These are phyloP conservation scores for Zaprionus ghesquierei DNA, from an alignment of 1,140 invertebrate genomes.

Conservation along the genomic window DNA sequence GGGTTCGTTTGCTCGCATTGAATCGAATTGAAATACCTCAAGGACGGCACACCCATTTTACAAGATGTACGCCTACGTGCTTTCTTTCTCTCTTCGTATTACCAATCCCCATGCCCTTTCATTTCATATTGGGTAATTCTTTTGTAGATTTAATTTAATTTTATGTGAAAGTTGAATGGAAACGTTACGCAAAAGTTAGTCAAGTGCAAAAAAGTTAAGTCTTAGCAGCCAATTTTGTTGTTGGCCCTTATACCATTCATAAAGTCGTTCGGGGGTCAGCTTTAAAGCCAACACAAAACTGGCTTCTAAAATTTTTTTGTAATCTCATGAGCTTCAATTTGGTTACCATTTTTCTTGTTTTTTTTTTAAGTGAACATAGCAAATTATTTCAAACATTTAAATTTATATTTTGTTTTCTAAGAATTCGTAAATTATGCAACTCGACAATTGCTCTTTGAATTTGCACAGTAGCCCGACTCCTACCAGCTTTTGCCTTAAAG, in stretches of 20 bases:
- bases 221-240: slow-evolving; percentile 49
- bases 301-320: slow-evolving; percentile 25
- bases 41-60: background rate
- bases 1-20: slow-evolving; percentile 49
- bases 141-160: slow-evolving; percentile 2
- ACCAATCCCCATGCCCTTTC: slow-evolving; percentile 72
- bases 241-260: slow-evolving; percentile 19
- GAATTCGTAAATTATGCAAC: slow-evolving; percentile 69
- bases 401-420: slow-evolving; percentile 14
- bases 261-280: slow-evolving; percentile 47
- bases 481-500: slow-evolving; percentile 6
- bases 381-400: slow-evolving; percentile 18
- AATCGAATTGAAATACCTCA: slow-evolving; percentile 21
- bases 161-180: slow-evolving; percentile 8
- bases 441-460: no score
- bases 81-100: slow-evolving; percentile 37
- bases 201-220: slow-evolving; percentile 10
- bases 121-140: slow-evolving; percentile 9
- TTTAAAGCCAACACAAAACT: slow-evolving; percentile 41
- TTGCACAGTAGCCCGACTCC: slow-evolving; percentile 68
- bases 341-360: slow-evolving; percentile 56
- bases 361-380: slow-evolving; percentile 42
- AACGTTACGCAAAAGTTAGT: slow-evolving; percentile 7
- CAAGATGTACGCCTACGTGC: slow-evolving; percentile 24
- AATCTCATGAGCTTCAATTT: slow-evolving; percentile 53